Conservation (phyloP, 2,113 vertebrate species). For the Poecile atricapillus region DNA sequence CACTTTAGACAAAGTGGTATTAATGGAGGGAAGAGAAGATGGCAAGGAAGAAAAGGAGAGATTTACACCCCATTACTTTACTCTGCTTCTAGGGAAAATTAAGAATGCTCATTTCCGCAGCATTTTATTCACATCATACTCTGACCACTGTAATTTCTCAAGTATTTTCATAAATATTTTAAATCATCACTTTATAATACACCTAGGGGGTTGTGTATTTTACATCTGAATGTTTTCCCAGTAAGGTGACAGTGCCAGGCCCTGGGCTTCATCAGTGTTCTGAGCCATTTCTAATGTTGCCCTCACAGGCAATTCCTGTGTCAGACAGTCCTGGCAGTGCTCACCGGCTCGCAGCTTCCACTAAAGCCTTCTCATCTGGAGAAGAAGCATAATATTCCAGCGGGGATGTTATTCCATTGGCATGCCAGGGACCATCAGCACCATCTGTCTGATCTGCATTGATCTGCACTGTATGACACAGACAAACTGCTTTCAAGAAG, state of each 20-base stretch:
- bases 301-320: background rate
- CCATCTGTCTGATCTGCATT: constrained; percentile 85
- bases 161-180: background rate
- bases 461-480: constrained; percentile 97
- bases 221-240: background rate
- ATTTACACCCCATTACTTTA: background rate
- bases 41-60: background rate
- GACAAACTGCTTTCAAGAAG: constrained; percentile 93
- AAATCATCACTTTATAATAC: background rate
- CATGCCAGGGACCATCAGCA: constrained; percentile 78
- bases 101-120: background rate
- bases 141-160: background rate
- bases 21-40: background rate
- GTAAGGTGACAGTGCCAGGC: background rate
- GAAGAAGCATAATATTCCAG: constrained; percentile 97
- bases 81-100: background rate
- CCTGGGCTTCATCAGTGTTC: background rate
- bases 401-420: constrained; percentile 75
- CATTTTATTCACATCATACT: background rate
- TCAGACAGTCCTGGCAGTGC: background rate
- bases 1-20: background rate
- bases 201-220: background rate
- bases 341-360: constrained; percentile 93
- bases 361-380: constrained; percentile 95
- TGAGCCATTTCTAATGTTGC: background rate